Evolutionary conservation across 1,140 invertebrate species (phyloP).

Genomic region (Batillaria attramentaria): DNA sequence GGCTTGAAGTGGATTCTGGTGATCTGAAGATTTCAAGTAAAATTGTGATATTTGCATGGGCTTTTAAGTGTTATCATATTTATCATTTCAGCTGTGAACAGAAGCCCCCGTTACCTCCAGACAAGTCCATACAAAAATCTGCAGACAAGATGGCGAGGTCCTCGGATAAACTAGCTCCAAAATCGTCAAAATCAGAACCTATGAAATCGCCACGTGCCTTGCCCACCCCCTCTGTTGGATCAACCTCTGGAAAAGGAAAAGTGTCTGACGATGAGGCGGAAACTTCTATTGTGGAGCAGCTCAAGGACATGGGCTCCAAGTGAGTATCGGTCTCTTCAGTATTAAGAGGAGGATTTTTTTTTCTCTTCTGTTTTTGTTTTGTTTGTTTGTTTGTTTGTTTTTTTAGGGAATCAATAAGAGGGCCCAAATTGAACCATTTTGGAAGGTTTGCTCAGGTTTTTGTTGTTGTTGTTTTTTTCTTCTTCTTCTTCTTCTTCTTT

Average conservation of each 20-base stretch:
- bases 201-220: slow-evolving; percentile 30
- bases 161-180: slow-evolving; percentile 27
- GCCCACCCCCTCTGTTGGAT: slow-evolving; percentile 3
- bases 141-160: slow-evolving; percentile 10
- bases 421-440: no score
- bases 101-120: slow-evolving; percentile 40
- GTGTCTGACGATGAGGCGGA: slow-evolving; percentile 31
- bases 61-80: no score
- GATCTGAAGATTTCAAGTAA: no score
- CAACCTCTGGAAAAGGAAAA: not conserved
- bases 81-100: slow-evolving; percentile 46
- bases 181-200: slow-evolving; percentile 34
- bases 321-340: slow-evolving; percentile 38
- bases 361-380: slow-evolving; percentile 15
- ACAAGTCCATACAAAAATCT: slow-evolving; percentile 23
- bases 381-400: slow-evolving; percentile 3
- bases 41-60: no score
- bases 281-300: slow-evolving; percentile 61
- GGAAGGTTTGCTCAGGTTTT: no score
- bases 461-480: no score
- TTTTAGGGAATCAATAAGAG: no score
- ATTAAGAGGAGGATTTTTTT: not conserved
- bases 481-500: no score
- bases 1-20: no score
- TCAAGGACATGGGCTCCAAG: slow-evolving; percentile 64